A percentile compares a stretch with the other conserved stretches of the same genome.
Evolutionary conservation across 2,888 invertebrate genomes (phyloP).

Genomic region (Ennomos quercinarius): DNA sequence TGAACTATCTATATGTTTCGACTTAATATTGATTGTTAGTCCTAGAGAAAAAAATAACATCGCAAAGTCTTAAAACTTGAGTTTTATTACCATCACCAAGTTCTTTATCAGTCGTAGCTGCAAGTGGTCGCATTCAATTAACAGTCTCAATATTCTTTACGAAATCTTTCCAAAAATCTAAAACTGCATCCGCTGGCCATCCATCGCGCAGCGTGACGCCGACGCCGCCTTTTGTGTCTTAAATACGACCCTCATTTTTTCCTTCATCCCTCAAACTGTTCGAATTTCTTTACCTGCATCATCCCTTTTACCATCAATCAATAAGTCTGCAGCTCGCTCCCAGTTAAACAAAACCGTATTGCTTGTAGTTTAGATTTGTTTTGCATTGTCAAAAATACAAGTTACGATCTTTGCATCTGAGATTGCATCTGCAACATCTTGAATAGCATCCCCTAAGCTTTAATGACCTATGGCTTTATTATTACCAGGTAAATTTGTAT

Average conservation of each 20-base stretch:
- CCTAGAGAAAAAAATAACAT: conserved; percentile 7
- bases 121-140: conserved; percentile 79
- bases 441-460: conserved; percentile 76
- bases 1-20: too few relatives aligned
- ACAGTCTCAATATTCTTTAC: conserved; percentile 67
- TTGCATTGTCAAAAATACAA: conserved; percentile 32
- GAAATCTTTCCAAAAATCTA: conserved; percentile 76
- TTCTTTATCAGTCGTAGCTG: conserved; percentile 50
- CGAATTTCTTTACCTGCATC: conserved; percentile 82
- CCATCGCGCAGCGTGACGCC: conserved; percentile 81
- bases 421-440: conserved; percentile 74
- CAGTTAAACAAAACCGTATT: conserved; percentile 49
- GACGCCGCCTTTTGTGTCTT: conserved; percentile 79
- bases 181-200: conserved; percentile 81
- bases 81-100: conserved; percentile 38
- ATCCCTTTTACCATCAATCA: conserved; percentile 43
- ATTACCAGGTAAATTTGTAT: conserved; percentile 56
- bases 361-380: conserved; percentile 24
- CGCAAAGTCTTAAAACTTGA: conserved; percentile 25
- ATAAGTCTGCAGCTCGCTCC: conserved; percentile 34
- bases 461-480: conserved; percentile 70
- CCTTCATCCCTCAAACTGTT: conserved; percentile 81
- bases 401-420: conserved; percentile 49
- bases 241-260: conserved; percentile 81
- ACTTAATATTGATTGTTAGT: too few relatives aligned